Percentiles rank a stretch among this genome's conserved stretches.
Evolutionary conservation across 2,113 vertebrate genomes (phyloP).

Genomic region (Riparia riparia): DNA sequence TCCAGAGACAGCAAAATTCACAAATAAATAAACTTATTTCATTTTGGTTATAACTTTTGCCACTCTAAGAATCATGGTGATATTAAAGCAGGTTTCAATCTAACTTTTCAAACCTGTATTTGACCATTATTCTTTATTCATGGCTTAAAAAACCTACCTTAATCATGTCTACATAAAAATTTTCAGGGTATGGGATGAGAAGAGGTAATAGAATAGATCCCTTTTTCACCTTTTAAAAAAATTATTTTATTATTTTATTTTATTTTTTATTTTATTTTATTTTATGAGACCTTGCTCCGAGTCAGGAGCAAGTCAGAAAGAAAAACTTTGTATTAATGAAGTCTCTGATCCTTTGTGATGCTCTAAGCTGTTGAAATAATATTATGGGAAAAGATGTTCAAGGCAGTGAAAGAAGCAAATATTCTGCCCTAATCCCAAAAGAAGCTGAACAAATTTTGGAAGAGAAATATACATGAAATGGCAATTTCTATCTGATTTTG

Average conservation of each 20-base stretch:
- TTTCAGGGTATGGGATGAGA: not conserved
- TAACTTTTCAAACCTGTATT: not conserved
- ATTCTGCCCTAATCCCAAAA: conserved; percentile 51
- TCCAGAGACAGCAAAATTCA: not conserved
- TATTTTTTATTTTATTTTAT: not conserved
- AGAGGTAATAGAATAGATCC: not conserved
- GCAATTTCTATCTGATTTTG: not conserved
- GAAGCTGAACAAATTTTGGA: conserved; percentile 42
- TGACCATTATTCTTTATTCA: not conserved
- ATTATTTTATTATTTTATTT: not conserved
- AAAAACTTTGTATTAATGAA: conserved; percentile 62
- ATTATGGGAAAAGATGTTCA: conserved; percentile 26
- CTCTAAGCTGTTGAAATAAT: conserved; percentile 57
- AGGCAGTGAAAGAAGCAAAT: conserved; percentile 65
- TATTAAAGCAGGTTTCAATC: not conserved
- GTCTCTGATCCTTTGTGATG: conserved; percentile 38
- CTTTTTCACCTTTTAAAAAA: not conserved
- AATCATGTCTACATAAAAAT: not conserved
- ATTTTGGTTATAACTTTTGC: not conserved
- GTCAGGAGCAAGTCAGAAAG: conserved; percentile 45
- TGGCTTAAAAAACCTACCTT: not conserved
- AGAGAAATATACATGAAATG: not conserved
- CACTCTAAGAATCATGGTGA: not conserved
- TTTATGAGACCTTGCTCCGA: not conserved
- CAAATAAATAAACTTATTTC: not conserved